Percentiles rank a stretch among this genome's conserved stretches.
Conservation (phyloP, 2,888 invertebrate species). For the Myathropa florea region DNA sequence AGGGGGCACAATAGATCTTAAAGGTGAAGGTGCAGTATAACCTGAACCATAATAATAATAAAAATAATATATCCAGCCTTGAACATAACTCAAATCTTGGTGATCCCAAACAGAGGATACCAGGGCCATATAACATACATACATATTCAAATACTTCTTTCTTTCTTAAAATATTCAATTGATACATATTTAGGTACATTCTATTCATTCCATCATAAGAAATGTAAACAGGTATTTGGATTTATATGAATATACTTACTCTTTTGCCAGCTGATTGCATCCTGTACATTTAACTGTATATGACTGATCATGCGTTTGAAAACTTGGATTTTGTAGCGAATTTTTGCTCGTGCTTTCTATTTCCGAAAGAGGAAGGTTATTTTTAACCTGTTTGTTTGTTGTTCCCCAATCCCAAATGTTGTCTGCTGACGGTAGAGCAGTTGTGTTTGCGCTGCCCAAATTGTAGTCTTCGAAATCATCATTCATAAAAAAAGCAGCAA, state of each 20-base stretch:
- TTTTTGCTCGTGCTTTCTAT: background rate
- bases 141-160: too few relatives aligned
- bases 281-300: slow-evolving; percentile 74
- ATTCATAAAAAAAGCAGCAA: slow-evolving; percentile 30
- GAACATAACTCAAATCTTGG: too few relatives aligned
- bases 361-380: background rate
- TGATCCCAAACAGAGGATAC: too few relatives aligned
- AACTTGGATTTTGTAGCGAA: background rate
- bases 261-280: slow-evolving; percentile 76
- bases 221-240: too few relatives aligned
- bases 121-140: too few relatives aligned
- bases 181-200: too few relatives aligned
- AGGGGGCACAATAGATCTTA: too few relatives aligned
- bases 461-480: slow-evolving; percentile 72
- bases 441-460: slow-evolving; percentile 49
- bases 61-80: too few relatives aligned
- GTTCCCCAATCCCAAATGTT: background rate
- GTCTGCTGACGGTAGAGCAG: background rate
- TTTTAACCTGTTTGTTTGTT: background rate
- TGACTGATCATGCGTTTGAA: background rate
- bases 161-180: too few relatives aligned
- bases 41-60: too few relatives aligned
- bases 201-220: too few relatives aligned
- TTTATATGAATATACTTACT: slow-evolving; percentile 66
- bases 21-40: too few relatives aligned